Conservation (phyloP, 1,140 invertebrate species). For the Zaprionus tsacasi region DNA sequence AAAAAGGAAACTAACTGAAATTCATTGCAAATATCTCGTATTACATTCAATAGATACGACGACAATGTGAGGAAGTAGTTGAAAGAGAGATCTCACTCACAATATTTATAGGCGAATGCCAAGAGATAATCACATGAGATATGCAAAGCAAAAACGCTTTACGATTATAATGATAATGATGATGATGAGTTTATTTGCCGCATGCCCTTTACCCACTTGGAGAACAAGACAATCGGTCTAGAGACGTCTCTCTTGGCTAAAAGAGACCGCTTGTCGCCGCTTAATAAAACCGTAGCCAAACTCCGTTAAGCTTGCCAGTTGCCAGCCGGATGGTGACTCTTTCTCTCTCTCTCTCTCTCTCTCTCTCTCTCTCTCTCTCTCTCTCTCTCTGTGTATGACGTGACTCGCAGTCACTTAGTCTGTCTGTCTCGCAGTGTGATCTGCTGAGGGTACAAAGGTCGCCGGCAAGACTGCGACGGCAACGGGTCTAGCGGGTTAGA, state of each 20-base stretch:
- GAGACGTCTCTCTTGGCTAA: constrained; percentile 26
- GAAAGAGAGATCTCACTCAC: neutral
- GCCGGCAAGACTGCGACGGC: neutral
- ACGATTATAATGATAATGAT: too few relatives aligned
- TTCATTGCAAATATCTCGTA: neutral
- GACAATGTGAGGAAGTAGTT: neutral
- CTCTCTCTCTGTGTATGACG: neutral
- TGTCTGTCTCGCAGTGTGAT: constrained; percentile 9
- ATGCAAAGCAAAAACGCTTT: constrained; percentile 11
- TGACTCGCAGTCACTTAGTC: neutral
- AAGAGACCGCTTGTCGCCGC: constrained; percentile 55
- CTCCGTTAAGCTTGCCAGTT: constrained; percentile 38
- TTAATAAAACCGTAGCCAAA: constrained; percentile 7
- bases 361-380: too few relatives aligned
- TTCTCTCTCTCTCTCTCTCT: too few relatives aligned
- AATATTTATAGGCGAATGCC: neutral
- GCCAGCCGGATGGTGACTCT: constrained; percentile 3
- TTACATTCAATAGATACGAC: neutral
- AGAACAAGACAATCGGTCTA: too few relatives aligned
- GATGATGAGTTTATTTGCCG: constrained; percentile 43
- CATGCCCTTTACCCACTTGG: constrained; percentile 69
- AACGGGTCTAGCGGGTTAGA: neutral
- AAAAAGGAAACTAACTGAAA: neutral
- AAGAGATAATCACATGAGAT: neutral
- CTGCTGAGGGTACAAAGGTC: constrained; percentile 32